Evolutionary conservation across 2,797 vertebrate species (phyloP).

Genomic region (Otolemur crassicaudatus): DNA sequence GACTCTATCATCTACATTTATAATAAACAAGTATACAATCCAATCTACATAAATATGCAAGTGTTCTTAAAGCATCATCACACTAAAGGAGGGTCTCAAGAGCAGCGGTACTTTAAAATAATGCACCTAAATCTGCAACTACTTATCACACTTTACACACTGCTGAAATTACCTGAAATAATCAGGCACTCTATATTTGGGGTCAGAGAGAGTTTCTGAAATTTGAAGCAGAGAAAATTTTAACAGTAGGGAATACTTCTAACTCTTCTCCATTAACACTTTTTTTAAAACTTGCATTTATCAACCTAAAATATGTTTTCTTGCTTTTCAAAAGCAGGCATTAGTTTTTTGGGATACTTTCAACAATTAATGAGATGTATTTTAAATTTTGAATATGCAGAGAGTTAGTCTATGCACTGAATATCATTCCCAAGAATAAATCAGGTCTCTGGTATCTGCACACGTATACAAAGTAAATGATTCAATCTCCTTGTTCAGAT

Average conservation of each 20-base stretch:
- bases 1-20: slow-evolving; percentile 52
- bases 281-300: slow-evolving; percentile 38
- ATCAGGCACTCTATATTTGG: not conserved
- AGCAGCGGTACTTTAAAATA: slow-evolving; percentile 8
- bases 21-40: slow-evolving; percentile 49
- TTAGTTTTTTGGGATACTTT: slow-evolving; percentile 66
- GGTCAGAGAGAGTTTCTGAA: slow-evolving; percentile 24
- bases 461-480: slow-evolving; percentile 45
- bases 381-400: slow-evolving; percentile 65
- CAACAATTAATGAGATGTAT: slow-evolving; percentile 49
- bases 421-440: slow-evolving; percentile 28
- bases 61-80: not conserved
- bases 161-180: not conserved
- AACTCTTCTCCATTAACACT: not conserved
- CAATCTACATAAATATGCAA: slow-evolving; percentile 58
- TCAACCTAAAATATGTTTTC: not conserved
- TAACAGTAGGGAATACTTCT: not conserved
- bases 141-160: not conserved
- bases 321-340: slow-evolving; percentile 62
- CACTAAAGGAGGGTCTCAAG: slow-evolving; percentile 27
- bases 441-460: not conserved
- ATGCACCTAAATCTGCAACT: slow-evolving; percentile 10
- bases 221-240: slow-evolving; percentile 32
- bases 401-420: not conserved
- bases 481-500: slow-evolving; percentile 26